Conservation (phyloP, 1,140 invertebrate genomes). For the Zophobas atratus region DNA sequence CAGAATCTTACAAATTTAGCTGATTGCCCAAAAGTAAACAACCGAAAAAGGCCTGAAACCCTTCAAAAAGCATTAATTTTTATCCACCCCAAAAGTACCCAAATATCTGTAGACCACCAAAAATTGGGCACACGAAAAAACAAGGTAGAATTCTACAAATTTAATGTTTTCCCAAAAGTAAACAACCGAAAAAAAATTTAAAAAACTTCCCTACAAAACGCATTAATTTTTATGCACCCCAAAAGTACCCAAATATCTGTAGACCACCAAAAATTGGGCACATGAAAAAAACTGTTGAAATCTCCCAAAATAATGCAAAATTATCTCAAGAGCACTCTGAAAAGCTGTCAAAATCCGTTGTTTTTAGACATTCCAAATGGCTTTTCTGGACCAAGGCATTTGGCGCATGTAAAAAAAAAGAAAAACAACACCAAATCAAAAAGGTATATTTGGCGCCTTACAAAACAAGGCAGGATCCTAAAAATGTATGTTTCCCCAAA, state of each 20-base stretch:
- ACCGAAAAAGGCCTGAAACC: conserved; percentile 26
- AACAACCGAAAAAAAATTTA: not conserved
- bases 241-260: conserved; percentile 38
- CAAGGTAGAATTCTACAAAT: conserved; percentile 13
- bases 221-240: conserved; percentile 13
- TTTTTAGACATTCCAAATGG: too few relatives aligned
- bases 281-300: conserved; percentile 12
- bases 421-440: too few relatives aligned
- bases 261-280: conserved; percentile 42
- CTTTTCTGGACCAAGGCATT: too few relatives aligned
- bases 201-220: too few relatives aligned
- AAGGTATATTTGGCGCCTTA: too few relatives aligned
- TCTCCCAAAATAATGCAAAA: too few relatives aligned
- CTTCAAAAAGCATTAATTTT: conserved; percentile 38
- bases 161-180: conserved; percentile 14
- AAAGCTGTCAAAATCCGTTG: too few relatives aligned
- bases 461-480: too few relatives aligned
- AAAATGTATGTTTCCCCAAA: too few relatives aligned
- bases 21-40: conserved; percentile 20
- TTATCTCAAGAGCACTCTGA: too few relatives aligned
- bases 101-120: conserved; percentile 37
- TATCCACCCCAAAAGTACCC: conserved; percentile 30
- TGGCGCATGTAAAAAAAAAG: too few relatives aligned
- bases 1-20: conserved; percentile 33
- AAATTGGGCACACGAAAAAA: conserved; percentile 40